Conservation (phyloP, 2,888 invertebrate species). For the Drosophila tripunctata region DNA sequence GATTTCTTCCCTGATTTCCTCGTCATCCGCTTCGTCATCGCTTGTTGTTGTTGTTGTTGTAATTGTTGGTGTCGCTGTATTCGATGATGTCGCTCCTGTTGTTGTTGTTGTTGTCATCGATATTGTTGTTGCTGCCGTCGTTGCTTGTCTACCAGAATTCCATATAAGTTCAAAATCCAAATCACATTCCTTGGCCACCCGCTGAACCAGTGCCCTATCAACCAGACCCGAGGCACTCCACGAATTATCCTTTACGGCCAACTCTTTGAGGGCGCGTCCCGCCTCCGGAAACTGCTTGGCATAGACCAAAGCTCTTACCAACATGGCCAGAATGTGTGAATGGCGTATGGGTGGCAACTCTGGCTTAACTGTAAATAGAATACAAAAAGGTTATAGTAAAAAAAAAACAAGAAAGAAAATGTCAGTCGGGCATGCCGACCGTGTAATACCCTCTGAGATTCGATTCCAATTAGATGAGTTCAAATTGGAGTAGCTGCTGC, state of each 20-base stretch:
- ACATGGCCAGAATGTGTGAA: conserved; percentile 81
- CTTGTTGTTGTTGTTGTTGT: conserved; percentile 34
- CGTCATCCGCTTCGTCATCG: conserved; percentile 74
- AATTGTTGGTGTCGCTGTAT: conserved; percentile 49
- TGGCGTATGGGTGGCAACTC: conserved; percentile 83
- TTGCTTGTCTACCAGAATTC: conserved; percentile 76
- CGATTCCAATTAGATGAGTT: no score
- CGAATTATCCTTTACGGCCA: conserved; percentile 81
- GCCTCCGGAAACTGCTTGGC: conserved; percentile 83
- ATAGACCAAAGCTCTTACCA: conserved; percentile 81
- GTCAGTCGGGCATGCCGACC: no score
- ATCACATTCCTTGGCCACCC: conserved; percentile 82
- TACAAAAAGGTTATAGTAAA: no score
- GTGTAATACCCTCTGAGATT: no score
- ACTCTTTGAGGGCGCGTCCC: conserved; percentile 80
- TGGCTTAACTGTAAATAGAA: conserved; percentile 80
- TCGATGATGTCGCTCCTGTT: conserved; percentile 43
- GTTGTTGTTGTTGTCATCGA: conserved; percentile 38
- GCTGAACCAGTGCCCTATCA: conserved; percentile 81
- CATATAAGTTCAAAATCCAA: conserved; percentile 83
- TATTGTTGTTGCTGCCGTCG: not conserved
- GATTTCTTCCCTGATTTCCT: conserved; percentile 83
- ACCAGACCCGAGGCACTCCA: conserved; percentile 82
- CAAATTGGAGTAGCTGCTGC: no score
- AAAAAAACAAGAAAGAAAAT: no score